A percentile compares a stretch with the other conserved stretches of the same genome.
Conservation (phyloP, 2,888 invertebrate genomes). For the Scaptomyza caliginosa region DNA sequence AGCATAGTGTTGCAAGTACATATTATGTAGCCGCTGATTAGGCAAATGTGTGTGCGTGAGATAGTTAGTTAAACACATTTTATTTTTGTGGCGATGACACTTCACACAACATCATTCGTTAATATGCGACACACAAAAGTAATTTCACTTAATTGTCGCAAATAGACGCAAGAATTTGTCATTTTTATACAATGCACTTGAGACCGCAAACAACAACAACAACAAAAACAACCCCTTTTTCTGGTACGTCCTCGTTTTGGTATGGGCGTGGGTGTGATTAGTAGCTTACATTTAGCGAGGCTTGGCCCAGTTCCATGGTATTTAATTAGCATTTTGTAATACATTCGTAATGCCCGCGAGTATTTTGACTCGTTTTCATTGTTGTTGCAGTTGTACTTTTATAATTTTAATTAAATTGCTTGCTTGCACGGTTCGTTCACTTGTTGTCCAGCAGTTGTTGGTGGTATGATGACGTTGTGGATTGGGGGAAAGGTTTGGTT, state of each 20-base stretch:
- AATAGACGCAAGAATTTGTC: conserved; percentile 64
- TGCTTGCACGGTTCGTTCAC: conserved; percentile 30
- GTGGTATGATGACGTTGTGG: conserved; percentile 19
- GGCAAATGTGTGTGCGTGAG: background rate
- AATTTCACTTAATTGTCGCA: conserved; percentile 71
- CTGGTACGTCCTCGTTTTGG: background rate
- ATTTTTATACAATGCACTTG: conserved; percentile 61
- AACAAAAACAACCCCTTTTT: conserved; percentile 8
- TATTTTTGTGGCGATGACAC: conserved; percentile 21
- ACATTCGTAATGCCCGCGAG: conserved; percentile 71
- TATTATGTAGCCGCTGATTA: background rate
- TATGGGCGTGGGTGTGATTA: conserved; percentile 50
- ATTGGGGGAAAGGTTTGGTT: background rate
- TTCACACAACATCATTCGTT: background rate
- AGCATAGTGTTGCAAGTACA: background rate
- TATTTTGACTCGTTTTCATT: conserved; percentile 45
- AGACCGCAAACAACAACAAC: conserved; percentile 18
- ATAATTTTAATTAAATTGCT: conserved; percentile 74
- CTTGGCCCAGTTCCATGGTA: conserved; percentile 69
- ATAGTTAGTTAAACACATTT: conserved; percentile 6
- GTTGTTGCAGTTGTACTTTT: conserved; percentile 53
- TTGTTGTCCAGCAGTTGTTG: conserved; percentile 23
- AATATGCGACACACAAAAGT: conserved; percentile 43
- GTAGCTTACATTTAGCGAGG: conserved; percentile 59
- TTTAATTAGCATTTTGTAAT: conserved; percentile 78